Conservation (phyloP, 2,888 invertebrate species). For the Coremacera marginata region DNA sequence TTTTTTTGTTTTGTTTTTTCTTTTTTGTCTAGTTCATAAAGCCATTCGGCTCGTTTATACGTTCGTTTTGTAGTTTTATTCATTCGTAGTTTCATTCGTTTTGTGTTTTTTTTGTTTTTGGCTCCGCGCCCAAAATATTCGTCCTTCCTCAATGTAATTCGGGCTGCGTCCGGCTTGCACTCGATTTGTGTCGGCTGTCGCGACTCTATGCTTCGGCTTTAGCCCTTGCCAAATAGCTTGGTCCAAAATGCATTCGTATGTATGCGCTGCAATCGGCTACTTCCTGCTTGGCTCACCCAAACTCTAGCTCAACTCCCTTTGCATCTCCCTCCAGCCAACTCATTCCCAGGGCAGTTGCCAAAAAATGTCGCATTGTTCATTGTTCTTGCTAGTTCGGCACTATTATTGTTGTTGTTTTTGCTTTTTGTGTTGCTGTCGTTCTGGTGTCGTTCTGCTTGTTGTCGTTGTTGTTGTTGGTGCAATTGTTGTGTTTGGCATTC, state of each 20-base stretch:
- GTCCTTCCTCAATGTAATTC: conserved; percentile 35
- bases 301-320: background rate
- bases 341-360: conserved; percentile 12
- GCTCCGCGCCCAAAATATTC: conserved; percentile 36
- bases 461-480: conserved; percentile 31
- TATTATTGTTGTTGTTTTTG: conserved; percentile 18
- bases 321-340: background rate
- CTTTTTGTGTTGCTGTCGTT: conserved; percentile 33
- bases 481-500: conserved; percentile 40
- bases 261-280: background rate
- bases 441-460: conserved; percentile 23
- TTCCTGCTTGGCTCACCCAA: background rate
- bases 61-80: conserved; percentile 6
- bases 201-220: background rate
- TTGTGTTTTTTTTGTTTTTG: background rate
- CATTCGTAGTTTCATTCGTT: background rate
- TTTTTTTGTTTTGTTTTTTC: background rate
- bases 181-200: background rate
- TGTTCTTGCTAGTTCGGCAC: conserved; percentile 16
- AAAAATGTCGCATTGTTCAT: conserved; percentile 37
- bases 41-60: background rate
- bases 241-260: conserved; percentile 8
- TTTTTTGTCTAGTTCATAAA: background rate
- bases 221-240: background rate
- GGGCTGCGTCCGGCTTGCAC: conserved; percentile 19